These are phyloP conservation scores for Nycteola revayana DNA, from an alignment of 2,888 invertebrate genomes.

Conservation along the genomic window DNA sequence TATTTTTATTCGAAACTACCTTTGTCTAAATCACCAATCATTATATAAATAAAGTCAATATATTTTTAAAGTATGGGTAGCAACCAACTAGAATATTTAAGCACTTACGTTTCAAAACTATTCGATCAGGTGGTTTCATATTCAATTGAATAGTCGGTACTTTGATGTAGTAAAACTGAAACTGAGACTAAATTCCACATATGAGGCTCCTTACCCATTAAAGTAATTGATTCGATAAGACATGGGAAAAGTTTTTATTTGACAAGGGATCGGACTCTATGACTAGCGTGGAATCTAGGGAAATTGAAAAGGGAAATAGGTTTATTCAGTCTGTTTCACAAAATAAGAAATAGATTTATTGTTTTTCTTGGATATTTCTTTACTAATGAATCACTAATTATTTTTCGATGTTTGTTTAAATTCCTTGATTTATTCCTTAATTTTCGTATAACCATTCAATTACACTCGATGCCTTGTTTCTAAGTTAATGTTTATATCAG, in stretches of 20 bases:
- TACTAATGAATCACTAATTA: too few relatives aligned
- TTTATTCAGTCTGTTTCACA: conserved; percentile 55
- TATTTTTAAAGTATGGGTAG: too few relatives aligned
- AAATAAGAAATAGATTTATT: conserved; percentile 39
- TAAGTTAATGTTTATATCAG: too few relatives aligned
- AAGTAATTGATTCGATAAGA: conserved; percentile 76
- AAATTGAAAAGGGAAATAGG: conserved; percentile 63
- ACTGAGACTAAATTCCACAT: conserved; percentile 44
- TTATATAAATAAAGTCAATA: too few relatives aligned
- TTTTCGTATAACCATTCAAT: too few relatives aligned
- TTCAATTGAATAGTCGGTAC: conserved; percentile 28
- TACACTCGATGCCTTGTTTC: too few relatives aligned
- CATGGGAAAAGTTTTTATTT: conserved; percentile 73
- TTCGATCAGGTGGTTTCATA: conserved; percentile 16
- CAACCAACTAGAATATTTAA: conserved; percentile 13
- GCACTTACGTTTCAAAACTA: conserved; percentile 15
- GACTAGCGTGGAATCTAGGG: conserved; percentile 59
- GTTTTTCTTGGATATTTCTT: too few relatives aligned
- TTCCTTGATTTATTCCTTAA: too few relatives aligned
- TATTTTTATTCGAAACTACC: neutral
- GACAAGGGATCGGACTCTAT: conserved; percentile 70
- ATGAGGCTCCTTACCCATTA: conserved; percentile 60
- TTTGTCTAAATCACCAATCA: too few relatives aligned
- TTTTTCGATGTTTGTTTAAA: too few relatives aligned
- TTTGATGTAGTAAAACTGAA: conserved; percentile 32